Conservation (phyloP, 2,888 invertebrate genomes). For the Rhogogaster chlorosoma region DNA sequence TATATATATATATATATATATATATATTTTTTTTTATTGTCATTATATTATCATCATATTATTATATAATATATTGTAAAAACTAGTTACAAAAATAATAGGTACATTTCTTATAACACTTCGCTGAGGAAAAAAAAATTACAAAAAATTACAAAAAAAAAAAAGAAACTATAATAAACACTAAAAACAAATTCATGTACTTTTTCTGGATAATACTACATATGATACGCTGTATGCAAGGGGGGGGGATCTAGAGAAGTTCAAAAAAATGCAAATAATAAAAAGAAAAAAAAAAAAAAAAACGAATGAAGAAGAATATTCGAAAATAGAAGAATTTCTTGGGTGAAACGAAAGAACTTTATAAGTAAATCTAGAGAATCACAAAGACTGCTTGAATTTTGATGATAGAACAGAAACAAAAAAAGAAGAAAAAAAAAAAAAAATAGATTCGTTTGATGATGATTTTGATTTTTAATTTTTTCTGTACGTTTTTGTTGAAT, state of each 20-base stretch:
- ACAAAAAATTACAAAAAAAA: constrained; percentile 54
- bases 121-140: background rate
- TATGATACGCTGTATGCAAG: no score
- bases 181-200: constrained; percentile 2
- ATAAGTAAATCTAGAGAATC: background rate
- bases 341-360: background rate
- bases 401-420: background rate
- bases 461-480: background rate
- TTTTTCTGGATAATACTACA: background rate
- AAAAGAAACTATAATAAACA: background rate
- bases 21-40: background rate
- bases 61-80: background rate
- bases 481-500: background rate
- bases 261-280: no score
- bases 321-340: background rate
- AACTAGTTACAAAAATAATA: constrained; percentile 37
- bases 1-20: no score
- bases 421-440: background rate
- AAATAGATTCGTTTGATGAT: no score
- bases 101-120: constrained; percentile 31
- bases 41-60: background rate
- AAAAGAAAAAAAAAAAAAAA: no score
- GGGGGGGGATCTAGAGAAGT: no score
- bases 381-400: background rate
- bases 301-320: background rate